Base-by-base conservation (phyloP, 2,888 invertebrate genomes). In the Leucoma salicis region DNA sequence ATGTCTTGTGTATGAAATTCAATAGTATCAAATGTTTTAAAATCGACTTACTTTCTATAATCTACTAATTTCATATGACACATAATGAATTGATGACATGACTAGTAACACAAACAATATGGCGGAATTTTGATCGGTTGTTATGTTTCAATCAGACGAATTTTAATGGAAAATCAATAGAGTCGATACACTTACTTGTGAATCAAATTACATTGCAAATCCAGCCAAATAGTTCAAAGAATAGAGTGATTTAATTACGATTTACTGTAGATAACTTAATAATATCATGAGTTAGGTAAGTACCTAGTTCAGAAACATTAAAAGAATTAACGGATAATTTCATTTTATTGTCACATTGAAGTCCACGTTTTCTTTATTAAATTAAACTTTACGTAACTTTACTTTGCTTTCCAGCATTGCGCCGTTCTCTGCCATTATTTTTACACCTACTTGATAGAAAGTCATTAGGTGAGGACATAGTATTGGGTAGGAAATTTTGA, bases 101-200 rank as follows among this genome's bases (percentile, higher is more conserved):
- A 48, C 57, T 61, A 60, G 40, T 50, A 57, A 58, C 45, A 65
- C 67, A 66, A 82, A 84, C 88, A 89, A 88, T 78, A 89, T 89
- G 88, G 87, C 88, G 80, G 77, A 70, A 55, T 56, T 64, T 44
- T 67, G 70, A 72, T 73, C 79, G 78, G 74, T 78, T 79, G 79
- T 67, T 74, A 50, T 57, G 53, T 60, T 59, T 66, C 49, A 41
- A 49, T 42, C 29, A 53, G 51, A n/a, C n/a, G n/a, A n/a, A n/a
- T n/a, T n/a, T n/a, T n/a, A n/a, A n/a, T n/a, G n/a, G n/a, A n/a
- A n/a, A n/a, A n/a, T n/a, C n/a, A n/a, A n/a, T n/a, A n/a, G n/a
- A n/a, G n/a, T n/a, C n/a, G n/a, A n/a, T n/a, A n/a, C n/a, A n/a
- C n/a, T n/a, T n/a, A n/a, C n/a, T n/a, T n/a, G n/a, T n/a, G n/a